These are phyloP conservation scores for Druon quercuslanigerum DNA, from an alignment of 1,140 invertebrate genomes.

Conservation along the genomic window DNA sequence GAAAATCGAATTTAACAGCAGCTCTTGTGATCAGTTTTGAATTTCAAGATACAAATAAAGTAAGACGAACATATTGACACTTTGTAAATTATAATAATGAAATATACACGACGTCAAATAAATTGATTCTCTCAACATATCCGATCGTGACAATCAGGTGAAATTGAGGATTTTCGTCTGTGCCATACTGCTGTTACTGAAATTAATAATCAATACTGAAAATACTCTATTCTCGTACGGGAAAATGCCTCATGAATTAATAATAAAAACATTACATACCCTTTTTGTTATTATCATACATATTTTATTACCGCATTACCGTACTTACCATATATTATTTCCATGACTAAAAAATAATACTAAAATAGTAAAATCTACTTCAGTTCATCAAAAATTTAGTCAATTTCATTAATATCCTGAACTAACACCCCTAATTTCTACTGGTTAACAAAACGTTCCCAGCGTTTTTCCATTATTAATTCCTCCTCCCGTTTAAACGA, in stretches of 20 bases:
- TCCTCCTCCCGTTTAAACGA: not conserved
- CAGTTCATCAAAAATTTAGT: not conserved
- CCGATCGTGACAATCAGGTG: slow-evolving; percentile 10
- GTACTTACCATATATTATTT: too few relatives aligned
- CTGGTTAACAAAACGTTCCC: not conserved
- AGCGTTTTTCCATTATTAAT: slow-evolving; percentile 8
- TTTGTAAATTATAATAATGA: slow-evolving; percentile 15
- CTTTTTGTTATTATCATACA: not conserved
- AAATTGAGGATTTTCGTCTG: slow-evolving; percentile 9
- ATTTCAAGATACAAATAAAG: not conserved
- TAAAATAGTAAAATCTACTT: too few relatives aligned
- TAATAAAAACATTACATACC: not conserved
- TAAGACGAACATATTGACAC: not conserved
- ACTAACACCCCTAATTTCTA: not conserved
- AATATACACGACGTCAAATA: not conserved
- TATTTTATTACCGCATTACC: not conserved
- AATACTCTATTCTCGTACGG: not conserved
- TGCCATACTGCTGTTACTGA: not conserved
- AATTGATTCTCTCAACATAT: slow-evolving; percentile 13
- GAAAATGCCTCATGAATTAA: not conserved
- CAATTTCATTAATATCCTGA: not conserved
- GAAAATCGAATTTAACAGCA: too few relatives aligned
- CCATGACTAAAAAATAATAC: too few relatives aligned
- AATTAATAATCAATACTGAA: slow-evolving; percentile 9
- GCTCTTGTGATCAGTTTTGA: not conserved